Percentiles rank a stretch among this genome's conserved stretches.
phyloP scores from a whole-genome alignment of 1,140 invertebrate species.

The Octopus bimaculoides region DNA sequence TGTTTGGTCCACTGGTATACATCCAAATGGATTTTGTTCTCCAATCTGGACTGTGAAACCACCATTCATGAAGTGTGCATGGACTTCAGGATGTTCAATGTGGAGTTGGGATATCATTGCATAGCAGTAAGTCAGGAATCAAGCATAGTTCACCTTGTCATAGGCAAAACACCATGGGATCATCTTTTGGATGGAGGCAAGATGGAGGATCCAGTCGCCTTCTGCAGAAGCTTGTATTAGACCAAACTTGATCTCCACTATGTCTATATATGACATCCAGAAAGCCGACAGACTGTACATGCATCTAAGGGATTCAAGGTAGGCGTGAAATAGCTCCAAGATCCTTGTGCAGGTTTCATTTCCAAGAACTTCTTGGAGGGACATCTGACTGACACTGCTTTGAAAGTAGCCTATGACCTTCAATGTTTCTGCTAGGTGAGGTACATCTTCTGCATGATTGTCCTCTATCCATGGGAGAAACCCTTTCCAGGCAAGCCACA shows the following conservation, averaged over 20 bases:
- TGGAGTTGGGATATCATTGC: not conserved
- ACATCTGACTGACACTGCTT: not conserved
- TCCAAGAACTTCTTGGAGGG: not conserved
- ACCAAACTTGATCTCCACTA: not conserved
- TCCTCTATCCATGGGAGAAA: constrained; percentile 18
- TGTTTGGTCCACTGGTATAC: not conserved
- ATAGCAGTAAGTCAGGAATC: not conserved
- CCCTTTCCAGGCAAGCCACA: constrained; percentile 18
- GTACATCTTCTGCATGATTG: not conserved
- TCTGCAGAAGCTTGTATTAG: not conserved
- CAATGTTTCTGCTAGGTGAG: not conserved
- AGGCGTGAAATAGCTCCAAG: not conserved
- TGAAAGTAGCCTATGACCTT: not conserved
- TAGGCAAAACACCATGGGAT: not conserved
- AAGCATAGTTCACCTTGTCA: not conserved
- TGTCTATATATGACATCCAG: not conserved
- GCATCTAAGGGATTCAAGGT: not conserved
- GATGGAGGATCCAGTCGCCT: not conserved
- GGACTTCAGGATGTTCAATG: not conserved
- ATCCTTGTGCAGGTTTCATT: not conserved
- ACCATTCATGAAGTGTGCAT: not conserved
- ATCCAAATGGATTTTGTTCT: not conserved
- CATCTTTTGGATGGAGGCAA: not conserved
- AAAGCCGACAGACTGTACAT: not conserved
- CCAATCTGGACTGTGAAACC: not conserved